Evolutionary conservation across 2,797 vertebrate species (phyloP).

Genomic region (Sitta carolinensis): DNA sequence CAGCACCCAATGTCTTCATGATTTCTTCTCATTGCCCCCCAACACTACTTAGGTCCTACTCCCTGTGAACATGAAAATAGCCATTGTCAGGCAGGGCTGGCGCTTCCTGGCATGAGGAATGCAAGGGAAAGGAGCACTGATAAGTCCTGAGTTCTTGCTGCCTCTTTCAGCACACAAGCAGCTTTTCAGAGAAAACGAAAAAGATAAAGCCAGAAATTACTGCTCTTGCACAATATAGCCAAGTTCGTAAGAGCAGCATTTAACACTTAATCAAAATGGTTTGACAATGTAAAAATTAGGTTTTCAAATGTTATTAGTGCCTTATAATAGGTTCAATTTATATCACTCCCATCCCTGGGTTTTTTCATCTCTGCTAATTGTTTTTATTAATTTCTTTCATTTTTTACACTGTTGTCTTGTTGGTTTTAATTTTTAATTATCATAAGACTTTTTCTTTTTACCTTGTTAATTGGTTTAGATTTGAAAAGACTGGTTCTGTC

Average conservation of each 20-base stretch:
- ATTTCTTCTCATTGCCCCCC: conserved; percentile 10
- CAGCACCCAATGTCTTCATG: conserved; percentile 12
- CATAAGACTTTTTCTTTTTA: conserved; percentile 40
- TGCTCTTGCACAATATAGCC: conserved; percentile 44
- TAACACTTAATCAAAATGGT: conserved; percentile 76
- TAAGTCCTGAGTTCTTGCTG: not conserved
- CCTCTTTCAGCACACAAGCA: conserved; percentile 24
- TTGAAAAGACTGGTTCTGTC: conserved; percentile 46
- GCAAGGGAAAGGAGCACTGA: not conserved
- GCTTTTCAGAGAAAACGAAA: conserved; percentile 14
- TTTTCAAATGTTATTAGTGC: conserved; percentile 76
- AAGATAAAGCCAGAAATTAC: conserved; percentile 56
- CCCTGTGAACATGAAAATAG: not conserved
- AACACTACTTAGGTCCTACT: not conserved
- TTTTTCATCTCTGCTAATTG: conserved; percentile 75
- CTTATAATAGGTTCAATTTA: conserved; percentile 77
- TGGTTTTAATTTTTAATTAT: conserved; percentile 81
- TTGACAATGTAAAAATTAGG: conserved; percentile 78
- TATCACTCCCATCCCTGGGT: conserved; percentile 51
- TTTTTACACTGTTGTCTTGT: conserved; percentile 74
- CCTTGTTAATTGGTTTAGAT: conserved; percentile 58
- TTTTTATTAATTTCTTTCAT: conserved; percentile 74
- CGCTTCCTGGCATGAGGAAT: not conserved
- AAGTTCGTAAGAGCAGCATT: conserved; percentile 63
- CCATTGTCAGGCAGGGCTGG: not conserved